Evolutionary conservation across 37 sponge, comb jelly and placozoan species (phyloP).

Genomic region (Theonella swinhoei): DNA sequence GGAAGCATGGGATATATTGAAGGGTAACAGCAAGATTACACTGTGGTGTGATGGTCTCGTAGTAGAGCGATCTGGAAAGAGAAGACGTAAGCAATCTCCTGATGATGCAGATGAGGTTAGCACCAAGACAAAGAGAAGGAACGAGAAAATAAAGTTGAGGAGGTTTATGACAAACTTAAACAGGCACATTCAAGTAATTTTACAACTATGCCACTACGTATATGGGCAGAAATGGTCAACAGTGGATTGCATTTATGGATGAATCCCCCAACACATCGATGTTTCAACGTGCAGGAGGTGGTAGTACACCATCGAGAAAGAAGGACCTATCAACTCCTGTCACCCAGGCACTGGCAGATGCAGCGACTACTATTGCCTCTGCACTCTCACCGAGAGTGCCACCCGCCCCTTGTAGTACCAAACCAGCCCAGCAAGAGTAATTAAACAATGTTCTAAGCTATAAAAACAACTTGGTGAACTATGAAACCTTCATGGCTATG

Average conservation of each 20-base stretch:
- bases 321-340: not conserved
- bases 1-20: constrained; percentile 5
- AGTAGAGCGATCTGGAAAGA: too few relatives aligned
- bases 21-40: not conserved
- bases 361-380: not conserved
- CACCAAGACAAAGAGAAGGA: not conserved
- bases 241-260: not conserved
- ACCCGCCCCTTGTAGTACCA: too few relatives aligned
- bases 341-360: not conserved
- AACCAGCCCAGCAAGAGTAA: not conserved
- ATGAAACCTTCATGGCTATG: not conserved
- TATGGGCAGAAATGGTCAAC: not conserved
- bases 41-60: constrained; percentile 17
- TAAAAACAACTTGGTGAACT: not conserved
- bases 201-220: constrained; percentile 4
- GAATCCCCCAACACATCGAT: constrained; percentile 5
- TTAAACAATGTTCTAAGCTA: not conserved
- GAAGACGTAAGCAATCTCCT: not conserved
- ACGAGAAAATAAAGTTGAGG: not conserved
- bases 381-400: not conserved
- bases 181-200: not conserved
- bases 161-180: not conserved
- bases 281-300: not conserved
- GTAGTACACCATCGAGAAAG: not conserved
- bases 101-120: not conserved